Base-by-base conservation (phyloP, 2,888 invertebrate genomes). In the Dione juno region DNA sequence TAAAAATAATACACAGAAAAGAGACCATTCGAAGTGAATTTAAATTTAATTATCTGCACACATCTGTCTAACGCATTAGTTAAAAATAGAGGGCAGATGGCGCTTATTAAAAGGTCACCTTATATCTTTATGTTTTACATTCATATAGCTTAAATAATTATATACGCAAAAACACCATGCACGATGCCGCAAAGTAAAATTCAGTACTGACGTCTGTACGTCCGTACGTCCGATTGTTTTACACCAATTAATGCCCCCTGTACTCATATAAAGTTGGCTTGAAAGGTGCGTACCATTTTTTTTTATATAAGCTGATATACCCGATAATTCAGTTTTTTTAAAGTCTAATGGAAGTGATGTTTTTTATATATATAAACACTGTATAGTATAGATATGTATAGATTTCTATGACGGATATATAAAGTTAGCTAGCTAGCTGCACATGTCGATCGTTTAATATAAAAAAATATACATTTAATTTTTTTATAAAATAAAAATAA, bases 61-160 rank as follows among this genome's bases (percentile, higher is more conserved):
- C 63, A 67, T 73, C 72, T 66, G 65, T 79, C 79, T 78, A 79
- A 78, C 73, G 75, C 76, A 73, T 77, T 80, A 79, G 77, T 74
- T 78, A 78, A 78, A 77, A 77, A 78, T 78, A 79, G 75, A 69
- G 75, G 70, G 77, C 80, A 80, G 79, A 79, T 79, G 80, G 63
- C 53, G 28, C 43, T 65, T 67, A 73, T 72, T 61, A 54, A 78
- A 80, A 79, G 78, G 79, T 79, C 78, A 77, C 69, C 69, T 70
- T 74, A 73, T 73, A 74, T 70, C 65, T 72, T 58, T 67, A 66
- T 73, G 76, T 74, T 76, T 76, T 76, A 78, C 73, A 75, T 74
- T 74, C 74, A 69, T 61, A 71, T 66, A 21, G 40, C 48, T 48
- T 53, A 53, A 53, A 65, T 57, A 14, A 43, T 21, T 41, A 54